Percentiles rank a stretch among this genome's conserved stretches.
Evolutionary conservation across 2,888 invertebrate genomes (phyloP).

Genomic region (Tromatobia lineatoria): DNA sequence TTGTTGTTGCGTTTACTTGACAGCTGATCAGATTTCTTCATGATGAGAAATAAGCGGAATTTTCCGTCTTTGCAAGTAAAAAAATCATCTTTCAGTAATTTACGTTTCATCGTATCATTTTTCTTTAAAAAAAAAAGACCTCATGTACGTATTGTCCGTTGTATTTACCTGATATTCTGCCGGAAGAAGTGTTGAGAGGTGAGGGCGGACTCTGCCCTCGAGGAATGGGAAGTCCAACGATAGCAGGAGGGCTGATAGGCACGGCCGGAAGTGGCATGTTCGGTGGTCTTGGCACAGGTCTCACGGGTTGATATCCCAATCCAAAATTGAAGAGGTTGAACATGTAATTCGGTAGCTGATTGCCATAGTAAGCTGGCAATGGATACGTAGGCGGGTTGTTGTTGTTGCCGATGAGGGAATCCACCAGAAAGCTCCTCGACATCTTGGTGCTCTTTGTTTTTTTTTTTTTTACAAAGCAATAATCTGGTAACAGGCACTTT

Average conservation of each 20-base stretch:
- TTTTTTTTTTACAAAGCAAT: not conserved
- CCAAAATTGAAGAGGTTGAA: slow-evolving; percentile 84
- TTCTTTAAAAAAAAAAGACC: too few relatives aligned
- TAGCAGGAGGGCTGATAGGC: slow-evolving; percentile 75
- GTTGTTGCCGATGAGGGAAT: slow-evolving; percentile 91
- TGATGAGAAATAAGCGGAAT: too few relatives aligned
- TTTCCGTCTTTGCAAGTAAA: too few relatives aligned
- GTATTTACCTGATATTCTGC: slow-evolving; percentile 78
- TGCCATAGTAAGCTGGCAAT: slow-evolving; percentile 81
- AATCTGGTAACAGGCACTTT: slow-evolving; percentile 24
- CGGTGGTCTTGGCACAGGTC: slow-evolving; percentile 81
- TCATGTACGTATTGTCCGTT: not conserved
- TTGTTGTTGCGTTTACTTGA: too few relatives aligned
- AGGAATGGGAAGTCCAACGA: slow-evolving; percentile 72
- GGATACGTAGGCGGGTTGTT: slow-evolving; percentile 86
- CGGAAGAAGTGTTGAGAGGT: slow-evolving; percentile 75
- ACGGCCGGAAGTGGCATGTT: slow-evolving; percentile 73
- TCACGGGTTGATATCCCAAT: slow-evolving; percentile 81
- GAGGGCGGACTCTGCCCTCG: slow-evolving; percentile 79
- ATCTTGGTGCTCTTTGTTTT: slow-evolving; percentile 86
- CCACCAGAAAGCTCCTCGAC: slow-evolving; percentile 94
- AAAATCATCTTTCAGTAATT: too few relatives aligned
- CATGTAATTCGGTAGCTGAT: slow-evolving; percentile 85
- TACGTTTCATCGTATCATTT: too few relatives aligned
- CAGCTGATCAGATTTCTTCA: too few relatives aligned